Evolutionary conservation across 1,140 invertebrate genomes (phyloP), one percentile per base, ranked within the genome.

Genomic region (Homarus americanus): DNA sequence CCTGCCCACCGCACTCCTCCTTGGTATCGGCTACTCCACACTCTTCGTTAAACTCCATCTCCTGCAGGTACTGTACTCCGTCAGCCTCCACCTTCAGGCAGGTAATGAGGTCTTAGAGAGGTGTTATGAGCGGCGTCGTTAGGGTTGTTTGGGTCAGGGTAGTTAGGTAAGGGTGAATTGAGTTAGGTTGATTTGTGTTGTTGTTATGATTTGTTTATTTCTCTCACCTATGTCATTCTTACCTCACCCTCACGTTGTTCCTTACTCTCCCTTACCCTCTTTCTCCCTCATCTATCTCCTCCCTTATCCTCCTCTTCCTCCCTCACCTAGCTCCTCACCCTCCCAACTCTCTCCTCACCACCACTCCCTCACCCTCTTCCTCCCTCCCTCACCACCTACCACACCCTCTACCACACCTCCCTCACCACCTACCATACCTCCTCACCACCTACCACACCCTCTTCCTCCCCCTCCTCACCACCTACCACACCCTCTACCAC

Each of bases 1-100:
- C 85, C 72, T 87, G 32, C 85, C 85, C 20, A 87, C 85, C 28
- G 44, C 38, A 24, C 85, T 87, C 32, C 73, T 87, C 34, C n/a
- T 87, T n/a, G 73, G 44, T 32, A 87, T 87, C 9, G 85, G 85
- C 17, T 87, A 87, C 75, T 53, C 85, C 41, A 87, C 85, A 0
- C 53, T 87, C 40, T 87, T 87, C 73, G 85, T 87, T 44, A 87
- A 76, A 32, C 85, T 87, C 1, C 72, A 76, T 24, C 73, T 87
- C 28, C 44, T 87, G 34, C 85, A 87, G 79, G 79, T 82, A 63
- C 49, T n/a, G n/a, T n/a, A n/a, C n/a, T n/a, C n/a, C n/a, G n/a
- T n/a, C n/a, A n/a, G n/a, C n/a, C n/a, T n/a, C n/a, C n/a, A n/a
- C n/a, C n/a, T n/a, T n/a, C n/a, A n/a, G 63, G 63, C 32, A 34